A percentile compares a stretch with the other conserved stretches of the same genome.
These are phyloP conservation scores for Leptinotarsa haldemani DNA, from an alignment of 2,888 invertebrate genomes.

Conservation along the genomic window DNA sequence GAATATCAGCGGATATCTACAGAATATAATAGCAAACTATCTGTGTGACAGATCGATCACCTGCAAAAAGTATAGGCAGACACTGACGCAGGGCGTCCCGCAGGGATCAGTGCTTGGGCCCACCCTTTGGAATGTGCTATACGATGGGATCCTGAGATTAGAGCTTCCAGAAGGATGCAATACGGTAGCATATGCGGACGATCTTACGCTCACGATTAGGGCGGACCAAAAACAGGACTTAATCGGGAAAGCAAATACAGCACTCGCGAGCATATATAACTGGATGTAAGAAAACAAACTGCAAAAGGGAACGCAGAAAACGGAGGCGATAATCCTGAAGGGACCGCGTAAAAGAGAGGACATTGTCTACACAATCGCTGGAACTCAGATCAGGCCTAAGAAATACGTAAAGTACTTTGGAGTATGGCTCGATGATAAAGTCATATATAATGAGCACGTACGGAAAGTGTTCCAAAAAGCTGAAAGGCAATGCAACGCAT, in stretches of 20 bases:
- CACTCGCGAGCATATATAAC: constrained; percentile 10
- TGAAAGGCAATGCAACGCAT: background rate
- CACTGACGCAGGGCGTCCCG: constrained; percentile 23
- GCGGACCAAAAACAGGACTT: constrained; percentile 14
- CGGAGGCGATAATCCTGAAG: constrained; percentile 32
- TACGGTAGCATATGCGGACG: constrained; percentile 32
- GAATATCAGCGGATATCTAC: background rate
- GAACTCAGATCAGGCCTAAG: background rate
- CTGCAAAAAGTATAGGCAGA: background rate
- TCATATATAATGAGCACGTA: constrained; percentile 6
- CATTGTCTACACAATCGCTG: constrained; percentile 15
- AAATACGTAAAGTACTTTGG: constrained; percentile 31
- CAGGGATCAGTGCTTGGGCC: constrained; percentile 35
- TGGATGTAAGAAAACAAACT: constrained; percentile 30
- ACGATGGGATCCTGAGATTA: constrained; percentile 15
- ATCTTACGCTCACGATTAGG: constrained; percentile 23
- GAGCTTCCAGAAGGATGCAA: constrained; percentile 8
- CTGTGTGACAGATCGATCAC: background rate
- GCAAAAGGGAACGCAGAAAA: constrained; percentile 29
- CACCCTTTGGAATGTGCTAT: constrained; percentile 28
- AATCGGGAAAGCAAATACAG: constrained; percentile 14
- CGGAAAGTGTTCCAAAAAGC: background rate
- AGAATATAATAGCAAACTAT: background rate
- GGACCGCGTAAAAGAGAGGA: constrained; percentile 21
- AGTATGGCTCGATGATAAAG: constrained; percentile 18